Conservation (phyloP, 1,140 invertebrate species). For the Lepidurus couesii region DNA sequence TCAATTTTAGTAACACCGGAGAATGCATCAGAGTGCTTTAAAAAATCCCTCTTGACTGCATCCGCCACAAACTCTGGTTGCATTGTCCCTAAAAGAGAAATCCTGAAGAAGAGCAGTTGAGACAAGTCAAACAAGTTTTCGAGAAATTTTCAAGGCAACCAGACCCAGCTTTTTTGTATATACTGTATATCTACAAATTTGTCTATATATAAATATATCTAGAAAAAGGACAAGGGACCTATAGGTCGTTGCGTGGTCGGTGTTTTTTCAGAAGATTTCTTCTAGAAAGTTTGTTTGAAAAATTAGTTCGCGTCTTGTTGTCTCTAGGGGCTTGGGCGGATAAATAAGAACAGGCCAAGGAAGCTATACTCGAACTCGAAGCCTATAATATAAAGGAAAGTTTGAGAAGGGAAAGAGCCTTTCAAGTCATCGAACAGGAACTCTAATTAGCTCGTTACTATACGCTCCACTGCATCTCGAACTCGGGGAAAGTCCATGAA, state of each 20-base stretch:
- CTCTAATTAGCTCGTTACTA: no score
- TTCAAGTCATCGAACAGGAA: neutral
- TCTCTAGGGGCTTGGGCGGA: neutral
- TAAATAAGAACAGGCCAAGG: neutral
- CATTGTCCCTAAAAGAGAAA: neutral
- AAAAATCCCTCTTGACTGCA: neutral
- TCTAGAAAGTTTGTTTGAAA: neutral
- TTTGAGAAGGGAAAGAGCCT: neutral
- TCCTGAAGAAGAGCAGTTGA: neutral
- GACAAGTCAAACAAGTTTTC: neutral
- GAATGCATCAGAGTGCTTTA: no score
- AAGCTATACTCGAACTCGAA: neutral
- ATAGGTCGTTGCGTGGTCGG: no score
- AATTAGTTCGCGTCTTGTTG: neutral
- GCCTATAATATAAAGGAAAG: neutral
- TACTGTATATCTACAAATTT: neutral
- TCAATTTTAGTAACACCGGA: no score
- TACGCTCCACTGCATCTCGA: no score
- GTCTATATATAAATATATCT: neutral
- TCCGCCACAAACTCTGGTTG: neutral
- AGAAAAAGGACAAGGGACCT: no score
- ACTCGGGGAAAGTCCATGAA: no score
- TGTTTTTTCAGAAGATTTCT: neutral
- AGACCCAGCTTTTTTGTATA: slow-evolving; percentile 1
- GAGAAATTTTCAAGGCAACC: neutral